Evolutionary conservation across 2,113 vertebrate genomes (phyloP), one percentile per base, ranked within the genome.

Genomic region (Scatophagus argus): DNA sequence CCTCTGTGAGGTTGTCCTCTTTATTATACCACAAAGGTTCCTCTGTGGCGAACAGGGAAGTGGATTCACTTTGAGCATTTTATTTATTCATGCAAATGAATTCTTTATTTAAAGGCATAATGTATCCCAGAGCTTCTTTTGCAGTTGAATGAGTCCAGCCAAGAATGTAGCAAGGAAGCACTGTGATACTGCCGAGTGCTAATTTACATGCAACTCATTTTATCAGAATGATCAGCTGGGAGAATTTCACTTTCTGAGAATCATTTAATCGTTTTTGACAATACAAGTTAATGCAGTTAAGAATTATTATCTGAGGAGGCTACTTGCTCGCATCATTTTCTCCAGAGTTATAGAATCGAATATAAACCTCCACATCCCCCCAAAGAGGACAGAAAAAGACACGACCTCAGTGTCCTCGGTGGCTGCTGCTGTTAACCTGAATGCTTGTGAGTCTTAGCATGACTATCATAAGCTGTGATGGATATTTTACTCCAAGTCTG

Each of bases 401-500:
- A 12, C 13, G 52, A 58, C 54, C 29, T 32, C 10, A 5, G 47
- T 38, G 60, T 62, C 60, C 25, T 46, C 44, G 16, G 36, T 11
- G n/a, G 29, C 12, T 19, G 41, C 43, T 47, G 54, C 38, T 55
- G 47, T 61, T 69, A 23, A 49, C 52, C 43, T 49, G 8, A 41
- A 41, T 19, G 19, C 9, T 31, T 32, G 4, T 16, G 12, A n/a
- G 25, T 34, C 34, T 19, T 36, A 2, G 16, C 21, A 17, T 17
- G 6, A n/a, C 6, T 51, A 41, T 23, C 27, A 11, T 3, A 9
- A 1, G 14, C 19, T 60, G 17, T 12, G 67, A 85, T 90, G 43
- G 80, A 86, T 76, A 82, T 84, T 87, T 85, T 1, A 79, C 84
- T 77, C 64, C 11, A 3, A 51, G 78, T 83, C 61, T 63, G 76